Evolutionary conservation across 2,888 invertebrate genomes (phyloP).

Genomic region (Galeopsomyia nigrocyanea): DNA sequence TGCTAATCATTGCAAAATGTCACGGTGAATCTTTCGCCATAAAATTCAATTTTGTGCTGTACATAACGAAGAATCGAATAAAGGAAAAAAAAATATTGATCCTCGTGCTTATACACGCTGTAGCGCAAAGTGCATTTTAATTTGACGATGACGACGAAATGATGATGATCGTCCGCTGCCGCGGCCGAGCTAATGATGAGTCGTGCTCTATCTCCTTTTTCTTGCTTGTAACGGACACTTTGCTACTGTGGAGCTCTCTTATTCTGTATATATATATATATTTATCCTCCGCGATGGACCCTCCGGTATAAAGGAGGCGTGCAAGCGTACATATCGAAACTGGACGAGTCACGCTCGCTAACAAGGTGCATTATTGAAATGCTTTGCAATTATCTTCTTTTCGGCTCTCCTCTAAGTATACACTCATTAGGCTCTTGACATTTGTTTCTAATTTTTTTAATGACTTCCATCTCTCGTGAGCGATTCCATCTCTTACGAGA

Average conservation of each 20-base stretch:
- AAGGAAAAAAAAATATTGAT: background rate
- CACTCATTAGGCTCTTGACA: background rate
- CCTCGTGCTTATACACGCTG: background rate
- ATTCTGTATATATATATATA: too few species aligned
- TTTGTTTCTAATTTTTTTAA: constrained; percentile 1
- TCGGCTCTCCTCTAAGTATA: background rate
- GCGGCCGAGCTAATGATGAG: constrained; percentile 26
- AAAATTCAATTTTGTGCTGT: too few species aligned
- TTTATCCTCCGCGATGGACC: background rate
- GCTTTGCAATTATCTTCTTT: constrained; percentile 26
- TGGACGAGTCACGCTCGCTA: constrained; percentile 39
- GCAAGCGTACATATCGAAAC: background rate
- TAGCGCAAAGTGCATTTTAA: constrained; percentile 12
- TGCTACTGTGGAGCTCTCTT: constrained; percentile 58
- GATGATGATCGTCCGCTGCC: constrained; percentile 8
- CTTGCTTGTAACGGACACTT: constrained; percentile 61
- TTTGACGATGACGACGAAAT: constrained; percentile 18
- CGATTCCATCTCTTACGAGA: too few species aligned
- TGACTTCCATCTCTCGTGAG: background rate
- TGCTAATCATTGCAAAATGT: too few species aligned
- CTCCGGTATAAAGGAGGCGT: constrained; percentile 1
- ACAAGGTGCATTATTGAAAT: constrained; percentile 41
- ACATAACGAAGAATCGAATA: background rate
- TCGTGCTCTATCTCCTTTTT: constrained; percentile 27
- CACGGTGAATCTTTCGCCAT: too few species aligned